phyloP scores from a whole-genome alignment of 2,113 vertebrate species.

The Okapia johnstoni region DNA sequence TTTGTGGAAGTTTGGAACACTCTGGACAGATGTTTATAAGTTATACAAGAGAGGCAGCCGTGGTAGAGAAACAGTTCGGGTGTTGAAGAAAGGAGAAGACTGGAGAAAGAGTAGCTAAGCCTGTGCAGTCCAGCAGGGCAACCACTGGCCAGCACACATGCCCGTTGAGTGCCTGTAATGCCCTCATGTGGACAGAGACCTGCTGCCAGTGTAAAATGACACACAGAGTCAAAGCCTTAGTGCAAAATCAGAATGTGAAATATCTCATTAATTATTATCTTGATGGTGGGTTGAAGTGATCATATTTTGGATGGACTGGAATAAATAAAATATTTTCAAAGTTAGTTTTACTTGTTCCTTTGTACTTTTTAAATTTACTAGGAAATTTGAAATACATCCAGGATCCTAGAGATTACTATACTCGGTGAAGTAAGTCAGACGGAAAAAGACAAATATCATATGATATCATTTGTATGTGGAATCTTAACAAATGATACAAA shows the following conservation, averaged over 20 bases:
- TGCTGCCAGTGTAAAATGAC: neutral
- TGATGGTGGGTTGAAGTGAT: neutral
- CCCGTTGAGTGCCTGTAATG: neutral
- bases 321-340: neutral
- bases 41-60: neutral
- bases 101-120: neutral
- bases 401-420: neutral
- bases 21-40: neutral
- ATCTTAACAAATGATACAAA: neutral
- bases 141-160: rapidly evolving
- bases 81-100: neutral
- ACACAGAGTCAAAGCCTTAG: neutral
- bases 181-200: neutral
- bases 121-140: neutral
- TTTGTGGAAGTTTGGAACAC: neutral
- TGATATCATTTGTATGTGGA: neutral
- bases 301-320: neutral
- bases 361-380: neutral
- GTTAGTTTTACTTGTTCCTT: neutral
- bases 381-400: neutral
- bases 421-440: neutral
- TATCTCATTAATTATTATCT: neutral
- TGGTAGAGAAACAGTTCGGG: neutral
- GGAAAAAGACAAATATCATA: neutral
- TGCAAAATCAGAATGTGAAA: neutral